Evolutionary conservation across 1,140 invertebrate species (phyloP).

Genomic region (Drosophila lowei): DNA sequence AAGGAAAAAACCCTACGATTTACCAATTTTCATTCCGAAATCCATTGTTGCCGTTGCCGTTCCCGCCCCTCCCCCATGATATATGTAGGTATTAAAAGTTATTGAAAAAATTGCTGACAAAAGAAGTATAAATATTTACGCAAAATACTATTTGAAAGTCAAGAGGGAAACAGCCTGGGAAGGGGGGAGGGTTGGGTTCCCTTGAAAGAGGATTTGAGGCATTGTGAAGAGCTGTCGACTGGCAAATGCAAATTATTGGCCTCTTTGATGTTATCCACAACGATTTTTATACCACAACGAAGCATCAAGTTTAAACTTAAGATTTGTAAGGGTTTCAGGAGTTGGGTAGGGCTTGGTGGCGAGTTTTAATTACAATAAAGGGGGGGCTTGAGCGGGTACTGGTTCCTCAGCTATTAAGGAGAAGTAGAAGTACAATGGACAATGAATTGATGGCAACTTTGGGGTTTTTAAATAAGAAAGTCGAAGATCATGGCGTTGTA

Average conservation of each 20-base stretch:
- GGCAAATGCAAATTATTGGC: constrained; percentile 56
- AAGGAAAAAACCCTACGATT: constrained; percentile 37
- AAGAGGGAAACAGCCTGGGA: constrained; percentile 32
- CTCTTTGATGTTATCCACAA: constrained; percentile 45
- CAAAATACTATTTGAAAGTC: constrained; percentile 76
- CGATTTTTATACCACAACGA: background rate
- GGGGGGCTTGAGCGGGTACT: background rate
- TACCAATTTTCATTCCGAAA: constrained; percentile 66
- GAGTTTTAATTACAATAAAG: constrained; percentile 35
- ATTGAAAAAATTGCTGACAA: constrained; percentile 82
- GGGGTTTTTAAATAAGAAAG: no score
- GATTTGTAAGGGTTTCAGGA: constrained; percentile 13
- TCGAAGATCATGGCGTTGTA: no score
- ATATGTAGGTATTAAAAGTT: constrained; percentile 79
- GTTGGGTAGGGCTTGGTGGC: background rate
- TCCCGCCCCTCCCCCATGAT: constrained; percentile 53
- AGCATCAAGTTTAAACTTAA: constrained; percentile 18
- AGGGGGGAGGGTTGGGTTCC: background rate
- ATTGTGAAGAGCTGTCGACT: constrained; percentile 45
- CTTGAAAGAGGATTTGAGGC: constrained; percentile 41
- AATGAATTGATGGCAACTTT: no score
- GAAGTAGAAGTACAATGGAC: no score
- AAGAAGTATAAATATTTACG: constrained; percentile 82
- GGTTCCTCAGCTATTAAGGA: no score
- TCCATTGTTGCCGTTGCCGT: constrained; percentile 58